Evolutionary conservation across 2,113 vertebrate genomes (phyloP).

Genomic region (Paradisaea rubra): DNA sequence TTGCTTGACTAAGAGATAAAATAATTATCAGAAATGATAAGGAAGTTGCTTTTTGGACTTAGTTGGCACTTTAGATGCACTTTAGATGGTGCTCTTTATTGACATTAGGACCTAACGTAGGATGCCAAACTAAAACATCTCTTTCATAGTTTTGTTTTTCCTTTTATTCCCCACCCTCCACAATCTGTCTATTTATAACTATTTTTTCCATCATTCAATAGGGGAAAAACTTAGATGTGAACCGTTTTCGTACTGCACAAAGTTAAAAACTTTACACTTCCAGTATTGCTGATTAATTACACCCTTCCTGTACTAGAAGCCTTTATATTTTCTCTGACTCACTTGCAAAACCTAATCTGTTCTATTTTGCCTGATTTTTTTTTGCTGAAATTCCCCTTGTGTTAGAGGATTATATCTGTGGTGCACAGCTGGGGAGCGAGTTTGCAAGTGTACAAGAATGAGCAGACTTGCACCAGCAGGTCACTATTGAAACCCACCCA

Average conservation of each 20-base stretch:
- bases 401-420: background rate
- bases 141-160: background rate
- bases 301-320: background rate
- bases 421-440: background rate
- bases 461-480: background rate
- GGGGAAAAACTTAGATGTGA: background rate
- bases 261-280: background rate
- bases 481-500: background rate
- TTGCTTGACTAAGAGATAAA: background rate
- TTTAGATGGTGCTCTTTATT: background rate
- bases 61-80: background rate
- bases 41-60: background rate
- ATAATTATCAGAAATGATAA: background rate
- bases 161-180: background rate
- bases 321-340: background rate
- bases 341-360: background rate
- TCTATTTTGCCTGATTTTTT: background rate
- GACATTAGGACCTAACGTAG: background rate
- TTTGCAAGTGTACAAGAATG: background rate
- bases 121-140: background rate
- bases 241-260: background rate
- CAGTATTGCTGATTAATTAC: background rate
- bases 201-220: background rate
- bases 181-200: background rate
- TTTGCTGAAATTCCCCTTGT: background rate